Conservation (phyloP, 2,888 invertebrate genomes). For the Ichneumoninae sp. region DNA sequence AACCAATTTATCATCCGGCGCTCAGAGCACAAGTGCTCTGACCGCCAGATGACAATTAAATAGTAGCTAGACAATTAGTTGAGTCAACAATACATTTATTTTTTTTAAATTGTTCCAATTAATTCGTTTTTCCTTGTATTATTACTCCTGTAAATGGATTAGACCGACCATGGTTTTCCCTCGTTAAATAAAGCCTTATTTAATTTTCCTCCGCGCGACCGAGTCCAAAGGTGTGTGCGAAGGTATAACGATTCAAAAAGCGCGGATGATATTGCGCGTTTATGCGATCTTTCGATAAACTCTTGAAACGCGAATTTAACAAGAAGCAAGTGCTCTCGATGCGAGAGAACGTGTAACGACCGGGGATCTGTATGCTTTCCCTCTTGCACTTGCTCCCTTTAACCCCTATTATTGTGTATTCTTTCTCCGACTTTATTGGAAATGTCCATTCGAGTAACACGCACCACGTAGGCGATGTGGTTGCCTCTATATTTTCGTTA, state of each 20-base stretch:
- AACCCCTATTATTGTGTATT: constrained; percentile 17
- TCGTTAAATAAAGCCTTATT: not conserved
- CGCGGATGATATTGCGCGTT: constrained; percentile 11
- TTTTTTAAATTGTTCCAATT: no score
- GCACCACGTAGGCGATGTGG: not conserved
- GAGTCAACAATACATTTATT: no score
- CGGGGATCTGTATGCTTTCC: constrained; percentile 13
- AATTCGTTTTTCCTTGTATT: not conserved
- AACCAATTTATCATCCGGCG: no score
- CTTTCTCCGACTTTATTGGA: constrained; percentile 22
- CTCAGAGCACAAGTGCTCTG: no score
- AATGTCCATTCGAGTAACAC: constrained; percentile 23
- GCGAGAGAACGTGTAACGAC: constrained; percentile 35
- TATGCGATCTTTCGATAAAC: constrained; percentile 20
- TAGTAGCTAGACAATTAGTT: no score
- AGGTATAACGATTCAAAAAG: not conserved
- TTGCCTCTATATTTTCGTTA: constrained; percentile 57
- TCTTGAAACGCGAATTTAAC: constrained; percentile 51
- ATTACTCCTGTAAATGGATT: constrained; percentile 4
- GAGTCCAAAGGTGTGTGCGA: not conserved
- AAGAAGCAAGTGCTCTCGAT: constrained; percentile 38
- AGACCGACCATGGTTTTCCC: not conserved
- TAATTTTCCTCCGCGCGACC: constrained; percentile 3
- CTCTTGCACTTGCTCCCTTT: not conserved
- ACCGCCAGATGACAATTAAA: no score